Evolutionary conservation across 2,888 invertebrate genomes (phyloP), one percentile per base, ranked within the genome.

Genomic region (Oxycera nigricornis): DNA sequence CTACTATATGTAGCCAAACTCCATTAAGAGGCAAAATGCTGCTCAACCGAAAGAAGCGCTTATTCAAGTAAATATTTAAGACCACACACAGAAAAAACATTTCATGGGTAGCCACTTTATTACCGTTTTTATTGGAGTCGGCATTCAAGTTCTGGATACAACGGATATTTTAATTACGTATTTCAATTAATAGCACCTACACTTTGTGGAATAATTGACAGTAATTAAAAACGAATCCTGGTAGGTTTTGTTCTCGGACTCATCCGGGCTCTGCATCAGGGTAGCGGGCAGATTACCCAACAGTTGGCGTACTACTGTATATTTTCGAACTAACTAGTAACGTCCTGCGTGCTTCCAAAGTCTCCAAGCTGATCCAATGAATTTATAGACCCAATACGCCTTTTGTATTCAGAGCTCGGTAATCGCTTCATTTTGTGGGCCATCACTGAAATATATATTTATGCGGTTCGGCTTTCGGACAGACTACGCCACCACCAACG

Each of bases 341-440:
- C 11, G 6, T 46, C 46, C 46, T 46, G 46, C 46, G 17, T 46
- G 14, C 46, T 46, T 17, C 3, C 11, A n/a, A 17, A 35, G 35
- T 7, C 35, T 35, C 3, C 9, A 30, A 26, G 50, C 46, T 52
- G 50, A 50, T 68, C 52, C 68, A 52, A 22, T 50, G 20, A 20
- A 52, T 68, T 68, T 68, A 68, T 68, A 30, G 68, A 20, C 68
- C 52, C 52, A 30, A 50, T 39, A 17, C 68, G 52, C 11, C 14
- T 52, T 26, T 26, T 17, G 7, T n/a, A n/a, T n/a, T n/a, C n/a
- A n/a, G n/a, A n/a, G n/a, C 22, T 39, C 17, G 11, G 68, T 68
- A 68, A 68, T 68, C 20, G 68, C 68, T 68, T 68, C 68, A 68
- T 68, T 68, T 52, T 52, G 68, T 30, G 50, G 68, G 28, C 50